Evolutionary conservation across 1,140 invertebrate species (phyloP), one percentile per base, ranked within the genome.

Genomic region (Lethocerus indicus): DNA sequence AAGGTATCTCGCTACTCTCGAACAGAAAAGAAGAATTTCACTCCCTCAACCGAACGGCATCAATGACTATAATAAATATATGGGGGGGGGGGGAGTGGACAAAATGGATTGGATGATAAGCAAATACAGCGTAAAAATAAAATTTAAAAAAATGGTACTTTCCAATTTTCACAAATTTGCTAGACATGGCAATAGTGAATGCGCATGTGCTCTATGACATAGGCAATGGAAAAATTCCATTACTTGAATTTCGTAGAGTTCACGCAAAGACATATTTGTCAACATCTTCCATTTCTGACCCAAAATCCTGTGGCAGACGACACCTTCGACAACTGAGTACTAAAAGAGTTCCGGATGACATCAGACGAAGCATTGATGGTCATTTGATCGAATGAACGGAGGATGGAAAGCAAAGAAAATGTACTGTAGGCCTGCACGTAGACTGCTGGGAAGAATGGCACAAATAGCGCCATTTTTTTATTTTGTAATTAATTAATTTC

Each of bases 341-440:
- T 18, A 54, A 51, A 42, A 32, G 54, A 21, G 49, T 54, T 36
- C 36, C 49, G 24, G 48, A 51, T 35, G 49, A 32, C 9, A 35
- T 54, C n/a, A 14, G 52, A 42, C 48, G 28, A 42, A 44, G 48
- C 36, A 41, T 16, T 41, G 25, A 44, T 37, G 54, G 49, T 14
- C 54, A 51, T 28, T 40, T 46, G 24, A 29, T 57, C 12, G 42
- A 53, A 29, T 35, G 54, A 46, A 57, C 56, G 14, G 36, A 48
- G 25, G 49, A 40, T 37, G 54, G 54, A 12, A 56, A 52, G 45
- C 54, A 56, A 40, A 42, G 56, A 32, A 57, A 56, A 50, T 57
- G 56, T 52, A 52, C 52, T 25, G 47, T 57, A n/a, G 55, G 55
- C n/a, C 28, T 54, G 13, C 46, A 44, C 25, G 23, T 52, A 14